Conservation (phyloP, 1,140 invertebrate species). For the Zaprionus gabonicus region DNA sequence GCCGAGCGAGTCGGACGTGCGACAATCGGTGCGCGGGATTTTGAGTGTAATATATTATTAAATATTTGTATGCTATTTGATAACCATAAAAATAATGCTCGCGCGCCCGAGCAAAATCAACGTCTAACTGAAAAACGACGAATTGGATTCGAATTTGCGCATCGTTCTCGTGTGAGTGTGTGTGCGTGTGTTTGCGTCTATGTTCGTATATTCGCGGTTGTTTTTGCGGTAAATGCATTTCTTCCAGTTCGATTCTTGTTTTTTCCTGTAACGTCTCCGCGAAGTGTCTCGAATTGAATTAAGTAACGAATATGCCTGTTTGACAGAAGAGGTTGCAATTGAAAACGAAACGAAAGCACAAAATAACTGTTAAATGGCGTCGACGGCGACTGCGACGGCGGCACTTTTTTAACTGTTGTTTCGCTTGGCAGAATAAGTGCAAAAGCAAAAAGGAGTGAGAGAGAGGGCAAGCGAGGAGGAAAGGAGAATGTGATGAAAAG, state of each 20-base stretch:
- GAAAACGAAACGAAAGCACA: conserved; percentile 17
- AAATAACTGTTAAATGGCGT: conserved; percentile 57
- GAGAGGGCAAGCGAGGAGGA: conserved; percentile 12
- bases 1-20: conserved; percentile 43
- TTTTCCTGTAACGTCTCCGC: conserved; percentile 52
- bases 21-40: conserved; percentile 42
- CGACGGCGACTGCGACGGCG: conserved; percentile 20
- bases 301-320: conserved; percentile 31
- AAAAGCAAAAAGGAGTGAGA: conserved; percentile 16
- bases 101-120: conserved; percentile 21
- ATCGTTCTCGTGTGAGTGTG: not conserved
- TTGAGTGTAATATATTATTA: conserved; percentile 39
- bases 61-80: conserved; percentile 44
- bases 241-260: conserved; percentile 34
- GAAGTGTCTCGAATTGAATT: conserved; percentile 45
- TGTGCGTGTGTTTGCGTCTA: conserved; percentile 1
- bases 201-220: conserved; percentile 14
- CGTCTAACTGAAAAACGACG: conserved; percentile 16
- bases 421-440: conserved; percentile 36
- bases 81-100: conserved; percentile 18
- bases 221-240: conserved; percentile 35
- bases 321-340: conserved; percentile 25
- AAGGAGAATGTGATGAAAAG: conserved; percentile 20
- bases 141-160: conserved; percentile 24
- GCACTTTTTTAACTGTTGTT: conserved; percentile 63